phyloP scores from a whole-genome alignment of 2,797 vertebrate genomes.

The Setipinna tenuifilis region DNA sequence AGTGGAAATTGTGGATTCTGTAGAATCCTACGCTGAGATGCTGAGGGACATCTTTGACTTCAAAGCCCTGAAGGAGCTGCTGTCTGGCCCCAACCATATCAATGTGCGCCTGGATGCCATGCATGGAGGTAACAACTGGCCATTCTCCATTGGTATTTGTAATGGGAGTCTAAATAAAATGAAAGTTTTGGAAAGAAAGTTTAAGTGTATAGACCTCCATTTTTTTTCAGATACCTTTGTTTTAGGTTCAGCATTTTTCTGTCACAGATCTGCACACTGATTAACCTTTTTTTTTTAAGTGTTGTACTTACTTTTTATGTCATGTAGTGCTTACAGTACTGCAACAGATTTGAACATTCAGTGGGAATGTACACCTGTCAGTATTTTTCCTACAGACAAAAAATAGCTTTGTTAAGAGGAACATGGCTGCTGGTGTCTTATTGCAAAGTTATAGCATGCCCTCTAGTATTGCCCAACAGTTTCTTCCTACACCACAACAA shows the following conservation, averaged over 20 bases:
- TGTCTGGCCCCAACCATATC: constrained; percentile 87
- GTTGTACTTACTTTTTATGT: too few relatives aligned
- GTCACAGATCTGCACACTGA: too few relatives aligned
- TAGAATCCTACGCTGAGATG: constrained; percentile 93
- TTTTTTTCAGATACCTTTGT: too few relatives aligned
- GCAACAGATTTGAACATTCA: neutral
- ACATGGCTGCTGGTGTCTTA: neutral
- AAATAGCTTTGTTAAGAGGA: neutral
- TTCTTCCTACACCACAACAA: neutral
- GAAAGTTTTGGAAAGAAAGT: too few relatives aligned
- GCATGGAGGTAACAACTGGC: constrained; percentile 87
- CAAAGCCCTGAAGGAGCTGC: constrained; percentile 87
- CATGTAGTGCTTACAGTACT: neutral
- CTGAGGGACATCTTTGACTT: constrained; percentile 95
- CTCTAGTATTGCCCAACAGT: neutral
- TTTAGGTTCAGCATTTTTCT: too few relatives aligned
- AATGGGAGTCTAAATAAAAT: too few relatives aligned
- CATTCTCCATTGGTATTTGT: too few relatives aligned
- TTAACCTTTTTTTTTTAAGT: too few relatives aligned
- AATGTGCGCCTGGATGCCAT: constrained; percentile 94
- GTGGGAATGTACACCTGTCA: neutral
- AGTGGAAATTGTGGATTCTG: constrained; percentile 98
- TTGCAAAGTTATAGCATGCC: neutral
- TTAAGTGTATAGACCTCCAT: too few relatives aligned
- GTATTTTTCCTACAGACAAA: neutral